Evolutionary conservation across 2,113 vertebrate genomes (phyloP), one percentile per base, ranked within the genome.

Genomic region (Lota lota): DNA sequence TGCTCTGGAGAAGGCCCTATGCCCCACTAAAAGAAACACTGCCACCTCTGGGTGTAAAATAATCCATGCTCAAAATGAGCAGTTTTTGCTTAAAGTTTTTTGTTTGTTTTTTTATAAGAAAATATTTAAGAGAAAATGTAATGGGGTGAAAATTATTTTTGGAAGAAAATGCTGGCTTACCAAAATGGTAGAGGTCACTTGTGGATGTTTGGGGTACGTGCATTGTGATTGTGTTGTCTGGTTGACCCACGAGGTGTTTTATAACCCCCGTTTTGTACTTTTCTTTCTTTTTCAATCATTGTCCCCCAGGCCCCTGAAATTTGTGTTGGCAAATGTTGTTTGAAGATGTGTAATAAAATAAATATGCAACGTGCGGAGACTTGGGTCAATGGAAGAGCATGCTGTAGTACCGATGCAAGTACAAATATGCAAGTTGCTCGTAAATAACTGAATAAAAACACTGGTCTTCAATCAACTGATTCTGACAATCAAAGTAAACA

Each of bases 291-390:
- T 80, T 87, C 78, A 73, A 89, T 73, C 78, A 63, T 68, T 80
- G 79, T 90, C 87, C 90, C 83, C 84, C 87, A 79, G 40, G 10
- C 40, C 77, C 83, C 76, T 70, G 77, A 88, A 82, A 78, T 83
- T 74, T 82, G 80, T 87, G 87, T 87, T 77, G 87, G 77, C 78
- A 88, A 83, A 83, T 87, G 78, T 86, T 86, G 83, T 85, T 83
- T 82, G 80, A 89, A 86, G 88, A 86, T 82, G 79, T 87, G 86
- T 90, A 56, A 89, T 91, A 90, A 92, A 92, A 86, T 62, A 88
- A 86, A 85, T 89, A 90, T 90, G 88, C 84, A 91, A 90, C 24
- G 1, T 28, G 74, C 57, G 83, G 36, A 58, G 79, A 68, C 67
- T 60, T 61, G 21, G 14, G 50, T 82, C 50, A 28, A 60, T 78